Conservation (phyloP, 1,140 invertebrate genomes). For the Ceratina japonica region DNA sequence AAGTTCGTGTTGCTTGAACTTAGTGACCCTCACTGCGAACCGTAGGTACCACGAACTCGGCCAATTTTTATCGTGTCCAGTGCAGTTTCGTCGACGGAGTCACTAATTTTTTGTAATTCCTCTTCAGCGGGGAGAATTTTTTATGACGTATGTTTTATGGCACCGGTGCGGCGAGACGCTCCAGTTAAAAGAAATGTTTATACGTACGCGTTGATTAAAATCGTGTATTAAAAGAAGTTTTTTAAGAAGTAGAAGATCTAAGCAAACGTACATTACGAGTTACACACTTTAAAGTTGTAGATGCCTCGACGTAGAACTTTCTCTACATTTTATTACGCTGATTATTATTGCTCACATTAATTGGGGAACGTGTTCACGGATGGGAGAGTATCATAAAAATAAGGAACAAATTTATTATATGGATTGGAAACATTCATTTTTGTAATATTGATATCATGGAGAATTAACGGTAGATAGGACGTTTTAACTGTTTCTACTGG, state of each 20-base stretch:
- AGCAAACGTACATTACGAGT: background rate
- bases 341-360: background rate
- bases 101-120: conserved; percentile 30
- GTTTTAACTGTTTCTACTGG: conserved; percentile 11
- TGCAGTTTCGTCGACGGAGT: background rate
- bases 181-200: background rate
- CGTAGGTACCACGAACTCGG: conserved; percentile 13
- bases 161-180: background rate
- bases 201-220: background rate
- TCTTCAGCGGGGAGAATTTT: conserved; percentile 4
- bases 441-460: conserved; percentile 18
- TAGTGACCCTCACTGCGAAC: background rate
- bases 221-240: background rate
- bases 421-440: background rate
- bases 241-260: background rate
- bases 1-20: background rate
- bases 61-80: conserved; percentile 32
- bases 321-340: background rate
- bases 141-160: conserved; percentile 3
- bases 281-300: background rate
- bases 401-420: background rate
- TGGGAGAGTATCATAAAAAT: background rate
- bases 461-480: background rate
- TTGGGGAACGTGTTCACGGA: background rate
- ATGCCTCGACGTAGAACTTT: background rate